These are phyloP conservation scores for Troides helena DNA, from an alignment of 2,888 invertebrate genomes.

Conservation along the genomic window DNA sequence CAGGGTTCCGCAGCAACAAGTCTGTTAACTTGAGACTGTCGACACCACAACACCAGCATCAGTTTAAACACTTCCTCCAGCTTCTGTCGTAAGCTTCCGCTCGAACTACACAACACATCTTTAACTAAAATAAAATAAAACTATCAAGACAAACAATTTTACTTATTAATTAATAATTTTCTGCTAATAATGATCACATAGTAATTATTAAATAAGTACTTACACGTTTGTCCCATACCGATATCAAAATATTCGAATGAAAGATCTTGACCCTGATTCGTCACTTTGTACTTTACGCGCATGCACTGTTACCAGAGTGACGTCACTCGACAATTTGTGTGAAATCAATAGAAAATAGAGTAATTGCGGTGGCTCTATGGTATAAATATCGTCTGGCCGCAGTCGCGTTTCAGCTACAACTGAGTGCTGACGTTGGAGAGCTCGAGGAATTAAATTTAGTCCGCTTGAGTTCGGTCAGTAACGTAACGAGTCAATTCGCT, in stretches of 20 bases:
- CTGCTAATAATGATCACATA: neutral
- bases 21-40: constrained; percentile 85
- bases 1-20: constrained; percentile 81
- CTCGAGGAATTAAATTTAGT: constrained; percentile 68
- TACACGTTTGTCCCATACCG: constrained; percentile 66
- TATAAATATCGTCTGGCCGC: constrained; percentile 62
- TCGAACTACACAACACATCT: constrained; percentile 58
- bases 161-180: constrained; percentile 9
- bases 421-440: constrained; percentile 65
- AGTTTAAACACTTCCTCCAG: constrained; percentile 89
- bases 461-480: constrained; percentile 53
- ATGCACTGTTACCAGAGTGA: constrained; percentile 47
- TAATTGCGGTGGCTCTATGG: constrained; percentile 46
- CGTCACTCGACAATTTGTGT: constrained; percentile 53
- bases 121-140: constrained; percentile 60
- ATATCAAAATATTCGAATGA: constrained; percentile 31
- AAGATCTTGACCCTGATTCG: constrained; percentile 38
- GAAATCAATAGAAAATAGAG: constrained; percentile 63
- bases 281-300: constrained; percentile 42
- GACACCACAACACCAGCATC: constrained; percentile 91
- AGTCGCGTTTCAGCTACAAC: constrained; percentile 69
- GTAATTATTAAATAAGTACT: constrained; percentile 38
- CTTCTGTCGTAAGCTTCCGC: constrained; percentile 75
- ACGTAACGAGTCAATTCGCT: constrained; percentile 40
- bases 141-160: constrained; percentile 15